phyloP scores from a whole-genome alignment of 2,888 invertebrate species.

The Brachynemurus nebulosus region DNA sequence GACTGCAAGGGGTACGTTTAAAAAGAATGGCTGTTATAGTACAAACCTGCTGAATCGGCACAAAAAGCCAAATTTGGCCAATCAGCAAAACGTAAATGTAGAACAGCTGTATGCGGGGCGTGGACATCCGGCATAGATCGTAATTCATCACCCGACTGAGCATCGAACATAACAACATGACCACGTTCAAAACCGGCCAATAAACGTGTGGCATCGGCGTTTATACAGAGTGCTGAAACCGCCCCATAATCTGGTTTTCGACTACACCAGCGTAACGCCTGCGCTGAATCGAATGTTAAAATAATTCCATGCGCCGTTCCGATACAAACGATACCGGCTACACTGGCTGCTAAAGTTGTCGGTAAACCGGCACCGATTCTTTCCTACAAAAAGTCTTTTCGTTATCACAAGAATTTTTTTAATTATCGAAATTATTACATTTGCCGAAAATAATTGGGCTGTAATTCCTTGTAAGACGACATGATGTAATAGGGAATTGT shows the following conservation, averaged over 20 bases:
- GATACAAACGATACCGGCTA: conserved; percentile 66
- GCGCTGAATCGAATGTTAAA: conserved; percentile 72
- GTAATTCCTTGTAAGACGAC: conserved; percentile 78
- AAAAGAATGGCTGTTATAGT: too few species aligned
- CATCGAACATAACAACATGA: conserved; percentile 83
- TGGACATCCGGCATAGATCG: conserved; percentile 66
- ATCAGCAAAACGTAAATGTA: conserved; percentile 56
- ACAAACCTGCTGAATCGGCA: conserved; percentile 49
- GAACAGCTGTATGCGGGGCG: conserved; percentile 68
- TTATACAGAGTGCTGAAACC: conserved; percentile 72
- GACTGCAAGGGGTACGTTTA: too few species aligned
- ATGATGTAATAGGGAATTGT: conserved; percentile 58
- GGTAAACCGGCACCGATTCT: conserved; percentile 80
- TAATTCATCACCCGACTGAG: conserved; percentile 56
- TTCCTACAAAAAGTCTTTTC: conserved; percentile 42
- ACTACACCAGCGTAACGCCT: conserved; percentile 82
- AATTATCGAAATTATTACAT: conserved; percentile 39
- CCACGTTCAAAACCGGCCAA: conserved; percentile 70
- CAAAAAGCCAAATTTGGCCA: conserved; percentile 60
- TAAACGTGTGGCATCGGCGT: conserved; percentile 72
- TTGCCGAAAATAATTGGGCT: conserved; percentile 74
- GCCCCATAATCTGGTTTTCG: conserved; percentile 61
- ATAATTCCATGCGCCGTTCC: conserved; percentile 91
- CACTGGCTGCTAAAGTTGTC: conserved; percentile 64
- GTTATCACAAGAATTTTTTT: background rate